Evolutionary conservation across 2,797 vertebrate genomes (phyloP).

Genomic region (Heliangelus exortis): DNA sequence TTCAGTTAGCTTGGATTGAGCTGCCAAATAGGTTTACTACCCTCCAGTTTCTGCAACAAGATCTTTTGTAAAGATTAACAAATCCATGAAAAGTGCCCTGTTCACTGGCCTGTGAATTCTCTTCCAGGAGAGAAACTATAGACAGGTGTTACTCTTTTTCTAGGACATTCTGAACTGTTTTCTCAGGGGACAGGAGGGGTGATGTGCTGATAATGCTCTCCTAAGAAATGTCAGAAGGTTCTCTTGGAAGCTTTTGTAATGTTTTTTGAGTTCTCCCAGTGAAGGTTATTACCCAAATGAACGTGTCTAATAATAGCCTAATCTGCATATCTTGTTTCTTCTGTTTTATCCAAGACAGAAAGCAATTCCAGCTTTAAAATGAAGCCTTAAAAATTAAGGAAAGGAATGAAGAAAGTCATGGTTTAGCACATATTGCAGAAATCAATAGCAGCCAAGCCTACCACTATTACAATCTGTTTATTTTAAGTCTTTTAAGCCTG

Average conservation of each 20-base stretch:
- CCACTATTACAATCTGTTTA: constrained; percentile 2
- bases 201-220: not conserved
- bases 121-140: not conserved
- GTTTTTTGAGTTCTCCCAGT: not conserved
- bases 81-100: not conserved
- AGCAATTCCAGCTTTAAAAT: not conserved
- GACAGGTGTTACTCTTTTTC: not conserved
- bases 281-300: not conserved
- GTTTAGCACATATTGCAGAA: constrained; percentile 8
- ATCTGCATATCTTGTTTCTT: not conserved
- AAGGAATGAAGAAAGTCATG: not conserved
- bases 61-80: not conserved
- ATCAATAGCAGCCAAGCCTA: not conserved
- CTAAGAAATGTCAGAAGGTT: not conserved
- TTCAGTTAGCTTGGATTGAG: not conserved
- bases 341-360: not conserved
- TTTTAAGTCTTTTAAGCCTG: not conserved
- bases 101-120: not conserved
- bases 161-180: not conserved
- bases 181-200: not conserved
- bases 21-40: not conserved
- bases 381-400: not conserved
- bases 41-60: not conserved
- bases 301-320: not conserved
- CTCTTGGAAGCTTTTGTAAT: not conserved